Evolutionary conservation across 1,140 invertebrate species (phyloP), one percentile per base, ranked within the genome.

Genomic region (Neoseiulus cucumeris): DNA sequence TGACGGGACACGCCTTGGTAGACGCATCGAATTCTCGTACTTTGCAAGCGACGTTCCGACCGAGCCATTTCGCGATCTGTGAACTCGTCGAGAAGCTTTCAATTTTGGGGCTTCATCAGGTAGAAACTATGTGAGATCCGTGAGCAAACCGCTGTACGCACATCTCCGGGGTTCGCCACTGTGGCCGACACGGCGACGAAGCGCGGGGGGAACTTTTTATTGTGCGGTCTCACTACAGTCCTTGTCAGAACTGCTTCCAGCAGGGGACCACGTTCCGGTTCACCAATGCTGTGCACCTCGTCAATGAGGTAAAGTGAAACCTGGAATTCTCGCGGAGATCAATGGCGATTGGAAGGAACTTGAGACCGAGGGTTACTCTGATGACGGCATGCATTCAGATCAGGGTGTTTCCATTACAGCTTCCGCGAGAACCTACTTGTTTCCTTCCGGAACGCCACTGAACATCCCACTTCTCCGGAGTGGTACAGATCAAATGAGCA

Each of bases 101-200:
- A 14, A 30, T 66, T n/a, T n/a, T n/a, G n/a, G n/a, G n/a, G n/a
- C n/a, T n/a, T n/a, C n/a, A n/a, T n/a, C n/a, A n/a, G n/a, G n/a
- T n/a, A n/a, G n/a, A n/a, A n/a, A n/a, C n/a, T n/a, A n/a, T n/a
- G n/a, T n/a, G n/a, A n/a, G n/a, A n/a, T n/a, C n/a, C n/a, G n/a
- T n/a, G n/a, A n/a, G 33, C 4, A 39, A 39, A 39, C 4, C 33
- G 7, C 65, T 18, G 7, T 66, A 67, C n/a, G 9, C 70, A 78
- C 79, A 75, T 90, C 87, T 69, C 84, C 79, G 44, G 83, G 81
- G 72, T 90, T 89, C 42, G 84, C 82, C 67, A 87, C 81, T 0
- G 86, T 88, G 4, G 87, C 87, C 20, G 87, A 89, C 0, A 85
- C 81, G 25, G 86, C 86, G 1, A 88, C 72, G 71, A 88, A 86